Percentiles rank a stretch among this genome's conserved stretches.
phyloP scores from a whole-genome alignment of 2,888 invertebrate species.

The Limnephilus marmoratus region DNA sequence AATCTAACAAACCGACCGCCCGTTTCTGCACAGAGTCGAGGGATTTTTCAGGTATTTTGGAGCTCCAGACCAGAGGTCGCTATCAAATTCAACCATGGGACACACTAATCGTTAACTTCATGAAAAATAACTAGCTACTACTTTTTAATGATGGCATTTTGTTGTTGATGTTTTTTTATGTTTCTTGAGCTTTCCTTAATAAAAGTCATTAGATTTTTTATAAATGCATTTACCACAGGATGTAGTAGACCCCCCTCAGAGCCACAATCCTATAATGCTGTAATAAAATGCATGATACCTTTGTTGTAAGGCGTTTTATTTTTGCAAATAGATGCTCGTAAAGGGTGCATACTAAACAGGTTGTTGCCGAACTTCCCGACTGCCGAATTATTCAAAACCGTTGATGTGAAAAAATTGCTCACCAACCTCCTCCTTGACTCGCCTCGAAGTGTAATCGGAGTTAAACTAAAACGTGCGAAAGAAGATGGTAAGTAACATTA shows the following conservation, averaged over 20 bases:
- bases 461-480: not conserved
- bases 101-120: no score
- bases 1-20: no score
- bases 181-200: not conserved
- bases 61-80: no score
- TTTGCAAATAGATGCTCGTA: not conserved
- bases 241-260: not conserved
- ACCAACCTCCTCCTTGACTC: not conserved
- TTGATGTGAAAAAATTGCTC: slow-evolving; percentile 2
- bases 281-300: slow-evolving; percentile 6
- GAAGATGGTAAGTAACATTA: not conserved
- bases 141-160: not conserved
- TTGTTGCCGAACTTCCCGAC: not conserved
- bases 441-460: not conserved
- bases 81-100: no score
- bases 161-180: not conserved
- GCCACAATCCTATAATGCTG: not conserved
- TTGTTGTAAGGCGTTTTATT: slow-evolving; percentile 13
- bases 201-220: not conserved
- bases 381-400: not conserved
- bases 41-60: no score
- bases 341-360: slow-evolving; percentile 11
- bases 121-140: no score
- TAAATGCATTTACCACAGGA: not conserved
- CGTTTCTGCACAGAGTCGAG: no score